These are phyloP conservation scores for Genyomyrus donnyi DNA, from an alignment of 2,113 vertebrate genomes.

Conservation along the genomic window DNA sequence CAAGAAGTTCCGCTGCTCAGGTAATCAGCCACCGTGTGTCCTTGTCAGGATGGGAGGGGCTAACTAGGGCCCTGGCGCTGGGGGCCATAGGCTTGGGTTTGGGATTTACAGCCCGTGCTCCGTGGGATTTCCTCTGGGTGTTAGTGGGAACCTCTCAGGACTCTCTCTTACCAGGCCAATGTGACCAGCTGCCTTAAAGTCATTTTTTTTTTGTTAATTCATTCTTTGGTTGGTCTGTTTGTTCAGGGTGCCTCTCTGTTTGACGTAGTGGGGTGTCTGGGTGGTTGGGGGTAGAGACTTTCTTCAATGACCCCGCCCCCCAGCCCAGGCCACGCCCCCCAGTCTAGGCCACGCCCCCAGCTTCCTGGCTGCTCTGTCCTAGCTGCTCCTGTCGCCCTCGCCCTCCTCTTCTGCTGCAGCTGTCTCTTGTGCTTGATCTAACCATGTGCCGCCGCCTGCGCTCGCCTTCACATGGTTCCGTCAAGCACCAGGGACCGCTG, in stretches of 20 bases:
- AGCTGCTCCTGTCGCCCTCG: constrained; percentile 77
- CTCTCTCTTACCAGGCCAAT: constrained; percentile 12
- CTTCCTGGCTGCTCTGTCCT: constrained; percentile 74
- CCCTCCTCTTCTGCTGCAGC: constrained; percentile 70
- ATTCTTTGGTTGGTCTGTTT: not conserved
- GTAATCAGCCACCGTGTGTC: constrained; percentile 50
- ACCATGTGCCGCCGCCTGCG: constrained; percentile 99
- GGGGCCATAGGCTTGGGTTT: constrained; percentile 20
- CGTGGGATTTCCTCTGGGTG: constrained; percentile 2
- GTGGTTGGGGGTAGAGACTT: constrained; percentile 19
- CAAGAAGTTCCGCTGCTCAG: constrained; percentile 99
- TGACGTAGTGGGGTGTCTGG: not conserved
- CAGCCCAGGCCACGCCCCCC: constrained; percentile 33
- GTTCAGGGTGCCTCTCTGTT: constrained; percentile 10
- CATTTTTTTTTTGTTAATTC: constrained; percentile 1
- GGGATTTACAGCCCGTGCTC: constrained; percentile 33
- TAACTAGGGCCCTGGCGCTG: not conserved
- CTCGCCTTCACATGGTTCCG: constrained; percentile 99
- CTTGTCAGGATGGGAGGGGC: not conserved
- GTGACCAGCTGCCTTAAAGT: constrained; percentile 12
- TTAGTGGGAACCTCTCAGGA: not conserved
- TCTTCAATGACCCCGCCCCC: constrained; percentile 62
- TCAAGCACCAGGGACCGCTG: constrained; percentile 99
- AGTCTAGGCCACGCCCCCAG: constrained; percentile 45
- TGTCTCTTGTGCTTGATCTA: constrained; percentile 99